Evolutionary conservation across 2,113 vertebrate species (phyloP), one percentile per base, ranked within the genome.

Genomic region (Pungitius pungitius): DNA sequence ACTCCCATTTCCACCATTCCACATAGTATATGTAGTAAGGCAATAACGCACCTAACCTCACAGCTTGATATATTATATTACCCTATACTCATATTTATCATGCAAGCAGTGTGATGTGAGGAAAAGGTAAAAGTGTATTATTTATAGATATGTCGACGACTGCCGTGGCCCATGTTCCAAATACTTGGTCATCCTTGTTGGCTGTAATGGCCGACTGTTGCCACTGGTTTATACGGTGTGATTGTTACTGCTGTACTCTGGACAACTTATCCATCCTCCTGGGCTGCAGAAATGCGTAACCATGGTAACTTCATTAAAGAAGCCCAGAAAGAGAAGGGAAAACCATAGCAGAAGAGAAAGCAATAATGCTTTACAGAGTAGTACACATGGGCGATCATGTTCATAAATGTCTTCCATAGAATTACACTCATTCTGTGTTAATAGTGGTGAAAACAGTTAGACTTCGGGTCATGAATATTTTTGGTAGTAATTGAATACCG

Each of bases 61-160:
- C 72, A 75, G 62, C 40, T 76, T 78, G 66, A 61, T 62, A 67
- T 60, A 79, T 30, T 65, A 71, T 40, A 78, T 90, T 65, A 72
- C 75, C 33, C 77, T 56, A 68, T 62, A 47, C 42, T 77, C 54
- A 47, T 70, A 47, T n/a, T 75, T 54, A 17, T 52, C 22, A 51
- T 80, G 73, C 49, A 72, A 69, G 64, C 73, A 68, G 73, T 49
- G 12, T 76, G 77, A 86, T 64, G 42, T 59, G n/a, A 75, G 37
- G 58, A 51, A 80, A 71, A 80, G 27, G 81, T 33, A 77, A 76
- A 70, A 80, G 20, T 47, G 75, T 72, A 75, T 71, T 61, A 66
- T 71, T 54, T 45, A 73, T 70, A 82, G 77, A 87, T 86, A 81
- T 84, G 82, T n/a, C n/a, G n/a, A n/a, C 78, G 67, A 68, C 71